Evolutionary conservation across 2,797 vertebrate genomes (phyloP).

Genomic region (Caiman crocodilus): DNA sequence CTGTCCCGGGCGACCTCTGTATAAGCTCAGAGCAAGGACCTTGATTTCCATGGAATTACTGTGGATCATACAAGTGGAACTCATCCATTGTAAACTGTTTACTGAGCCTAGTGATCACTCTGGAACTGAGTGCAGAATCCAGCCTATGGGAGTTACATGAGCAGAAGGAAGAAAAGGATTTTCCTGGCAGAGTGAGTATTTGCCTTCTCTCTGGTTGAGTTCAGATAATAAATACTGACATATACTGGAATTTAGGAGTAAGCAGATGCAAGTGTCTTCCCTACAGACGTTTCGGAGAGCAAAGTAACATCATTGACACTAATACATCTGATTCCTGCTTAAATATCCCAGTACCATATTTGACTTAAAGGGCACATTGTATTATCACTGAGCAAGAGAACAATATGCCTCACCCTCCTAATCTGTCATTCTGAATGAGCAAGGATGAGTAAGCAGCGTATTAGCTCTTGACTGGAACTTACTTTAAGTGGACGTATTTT

Average conservation of each 20-base stretch:
- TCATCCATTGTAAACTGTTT: no score
- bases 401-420: conserved; percentile 1
- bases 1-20: background rate
- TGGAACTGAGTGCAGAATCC: background rate
- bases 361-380: conserved; percentile 49
- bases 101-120: no score
- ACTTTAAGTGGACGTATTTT: conserved; percentile 59
- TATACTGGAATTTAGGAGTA: background rate
- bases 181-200: background rate
- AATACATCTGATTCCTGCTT: conserved; percentile 47
- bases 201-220: background rate
- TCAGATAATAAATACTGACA: background rate
- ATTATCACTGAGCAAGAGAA: conserved; percentile 31
- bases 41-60: accelerated
- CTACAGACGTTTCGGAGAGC: background rate
- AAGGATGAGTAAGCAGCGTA: conserved; percentile 17
- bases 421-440: conserved; percentile 21
- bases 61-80: background rate
- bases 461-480: conserved; percentile 38
- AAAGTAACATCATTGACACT: conserved; percentile 30
- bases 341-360: conserved; percentile 44
- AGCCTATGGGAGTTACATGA: background rate
- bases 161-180: background rate
- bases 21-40: background rate
- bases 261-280: background rate